A percentile compares a stretch with the other conserved stretches of the same genome.
These are phyloP conservation scores for Aplidium turbinatum DNA, from an alignment of 23 tunicate species.

Conservation along the genomic window DNA sequence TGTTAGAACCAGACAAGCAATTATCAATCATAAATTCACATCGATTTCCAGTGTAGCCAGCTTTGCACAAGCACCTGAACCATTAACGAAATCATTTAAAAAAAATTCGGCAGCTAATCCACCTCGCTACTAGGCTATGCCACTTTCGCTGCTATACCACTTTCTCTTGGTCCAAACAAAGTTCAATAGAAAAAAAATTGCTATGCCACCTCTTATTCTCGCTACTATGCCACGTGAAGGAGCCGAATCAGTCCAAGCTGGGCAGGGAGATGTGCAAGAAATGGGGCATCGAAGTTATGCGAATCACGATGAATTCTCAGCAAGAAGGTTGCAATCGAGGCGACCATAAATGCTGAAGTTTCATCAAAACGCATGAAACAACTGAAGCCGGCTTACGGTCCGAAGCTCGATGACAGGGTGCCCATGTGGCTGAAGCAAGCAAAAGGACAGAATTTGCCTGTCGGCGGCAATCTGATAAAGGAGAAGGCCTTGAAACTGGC, in stretches of 20 bases:
- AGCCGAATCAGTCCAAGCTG: constrained; percentile 40
- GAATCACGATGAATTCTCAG: constrained; percentile 31
- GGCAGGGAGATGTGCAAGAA: constrained; percentile 39
- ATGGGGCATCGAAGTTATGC: constrained; percentile 25
- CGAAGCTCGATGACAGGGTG: constrained; percentile 38
- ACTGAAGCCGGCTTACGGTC: constrained; percentile 5
- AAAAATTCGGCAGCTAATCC: no score
- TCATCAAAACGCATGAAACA: constrained; percentile 17
- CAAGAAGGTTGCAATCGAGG: constrained; percentile 34
- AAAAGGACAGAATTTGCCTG: constrained; percentile 19
- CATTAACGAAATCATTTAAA: no score
- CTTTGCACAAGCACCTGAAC: constrained; percentile 15
- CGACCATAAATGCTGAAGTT: constrained; percentile 21
- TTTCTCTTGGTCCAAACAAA: no score
- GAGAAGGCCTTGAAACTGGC: constrained; percentile 6
- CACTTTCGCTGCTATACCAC: no score
- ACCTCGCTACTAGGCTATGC: no score
- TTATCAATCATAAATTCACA: constrained; percentile 32
- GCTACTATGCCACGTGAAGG: no score
- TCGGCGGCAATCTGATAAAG: constrained; percentile 17
- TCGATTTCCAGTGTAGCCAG: constrained; percentile 14
- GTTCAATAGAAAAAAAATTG: no score
- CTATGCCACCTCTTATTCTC: no score
- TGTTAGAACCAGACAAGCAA: constrained; percentile 14
- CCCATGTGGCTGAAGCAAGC: constrained; percentile 41